Base-by-base conservation (phyloP, 1,140 invertebrate species). In the Apis florea region DNA sequence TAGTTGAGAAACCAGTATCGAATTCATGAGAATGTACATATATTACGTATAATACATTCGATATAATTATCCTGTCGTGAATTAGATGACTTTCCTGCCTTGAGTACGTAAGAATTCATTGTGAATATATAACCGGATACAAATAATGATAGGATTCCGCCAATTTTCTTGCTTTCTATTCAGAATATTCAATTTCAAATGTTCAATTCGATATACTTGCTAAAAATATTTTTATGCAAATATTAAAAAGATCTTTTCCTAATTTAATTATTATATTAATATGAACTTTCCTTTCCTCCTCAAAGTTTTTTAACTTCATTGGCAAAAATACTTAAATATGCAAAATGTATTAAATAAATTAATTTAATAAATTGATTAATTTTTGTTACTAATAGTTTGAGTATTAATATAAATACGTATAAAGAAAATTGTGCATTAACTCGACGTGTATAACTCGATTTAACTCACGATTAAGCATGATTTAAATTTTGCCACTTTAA, bases 151-250 rank as follows among this genome's bases (percentile, higher is more conserved):
- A 59, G 40, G 21, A 53, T 61, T 67, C 31, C 40, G 17, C 21
- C 49, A 54, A 72, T 64, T 79, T 26, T 11, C 77, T 67, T 59
- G 72, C 84, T 85, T 85, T 85, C 83, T 84, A 81, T 72, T 84
- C 66, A n/a, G 31, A 3, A 54, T 74, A 63, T 61, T 71, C 26
- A 40, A 8, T 85, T 83, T 10, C 40, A 13, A 56, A 40, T 40
- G 31, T 26, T 51, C 40, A 64, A 66, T 17, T n/a, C 8, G 8
- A 21, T 53, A 4, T 59, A 54, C 8, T n/a, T 13, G 40, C 1
- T 47, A n/a, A 21, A 67, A n/a, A 40, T 47, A 9, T 47, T 21
- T 17, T 68, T 24, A 24, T 67, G 19, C 2, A 3, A 40, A 15
- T 26, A 26, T 61, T 24, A 61, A 9, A 24, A 1, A 59, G 1